phyloP scores from a whole-genome alignment of 2,888 invertebrate species.

The Dicyrtomina minuta region DNA sequence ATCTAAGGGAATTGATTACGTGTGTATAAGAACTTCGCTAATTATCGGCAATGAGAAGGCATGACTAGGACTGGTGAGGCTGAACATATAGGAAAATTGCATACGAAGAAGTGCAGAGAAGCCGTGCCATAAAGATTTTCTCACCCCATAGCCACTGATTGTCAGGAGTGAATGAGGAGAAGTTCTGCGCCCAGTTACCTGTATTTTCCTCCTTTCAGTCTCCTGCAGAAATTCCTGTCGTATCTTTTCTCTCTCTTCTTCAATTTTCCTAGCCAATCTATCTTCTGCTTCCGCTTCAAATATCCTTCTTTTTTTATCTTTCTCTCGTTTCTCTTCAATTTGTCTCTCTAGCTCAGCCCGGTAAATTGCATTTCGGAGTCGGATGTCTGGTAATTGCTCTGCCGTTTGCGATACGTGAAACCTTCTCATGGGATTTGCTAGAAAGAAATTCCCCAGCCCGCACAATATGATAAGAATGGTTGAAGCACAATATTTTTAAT shows the following conservation, averaged over 20 bases:
- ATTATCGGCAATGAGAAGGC: no score
- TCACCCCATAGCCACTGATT: conserved; percentile 24
- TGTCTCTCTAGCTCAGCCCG: conserved; percentile 48
- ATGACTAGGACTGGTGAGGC: no score
- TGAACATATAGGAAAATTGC: no score
- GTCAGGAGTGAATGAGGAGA: conserved; percentile 7
- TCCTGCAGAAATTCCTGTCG: conserved; percentile 49
- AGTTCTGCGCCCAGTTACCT: conserved; percentile 38
- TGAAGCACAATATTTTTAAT: no score
- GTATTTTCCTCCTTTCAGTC: conserved; percentile 41
- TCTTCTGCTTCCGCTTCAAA: conserved; percentile 45
- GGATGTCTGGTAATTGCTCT: conserved; percentile 50
- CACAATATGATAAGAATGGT: neutral
- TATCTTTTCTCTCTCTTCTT: conserved; percentile 48
- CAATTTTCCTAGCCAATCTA: conserved; percentile 46
- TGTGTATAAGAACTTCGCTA: no score
- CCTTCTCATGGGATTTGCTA: conserved; percentile 34
- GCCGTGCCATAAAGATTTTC: neutral
- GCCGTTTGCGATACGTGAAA: conserved; percentile 51
- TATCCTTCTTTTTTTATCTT: conserved; percentile 45
- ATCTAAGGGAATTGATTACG: no score
- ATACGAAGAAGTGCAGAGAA: neutral
- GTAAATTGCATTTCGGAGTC: conserved; percentile 44
- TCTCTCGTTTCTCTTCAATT: conserved; percentile 47
- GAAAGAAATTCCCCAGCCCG: neutral